Conservation (phyloP, 1,140 invertebrate genomes). For the Scaptomyza montana region DNA sequence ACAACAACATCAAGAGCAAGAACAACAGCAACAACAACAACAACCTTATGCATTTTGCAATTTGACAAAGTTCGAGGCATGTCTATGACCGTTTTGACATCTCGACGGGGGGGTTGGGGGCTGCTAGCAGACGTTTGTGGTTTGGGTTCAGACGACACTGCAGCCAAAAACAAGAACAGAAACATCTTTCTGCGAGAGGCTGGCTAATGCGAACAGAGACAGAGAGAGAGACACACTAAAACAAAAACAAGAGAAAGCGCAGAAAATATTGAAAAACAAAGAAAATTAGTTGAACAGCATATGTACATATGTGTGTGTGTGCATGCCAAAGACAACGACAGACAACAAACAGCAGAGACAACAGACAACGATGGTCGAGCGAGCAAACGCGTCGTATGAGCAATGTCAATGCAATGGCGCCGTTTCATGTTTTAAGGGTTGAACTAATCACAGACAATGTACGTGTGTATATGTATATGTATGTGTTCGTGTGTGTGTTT, state of each 20-base stretch:
- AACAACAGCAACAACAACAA: conserved; percentile 3
- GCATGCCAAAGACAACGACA: conserved; percentile 56
- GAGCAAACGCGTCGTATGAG: conserved; percentile 70
- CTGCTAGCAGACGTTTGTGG: conserved; percentile 17
- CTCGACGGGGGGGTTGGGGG: background rate
- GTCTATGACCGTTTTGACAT: conserved; percentile 64
- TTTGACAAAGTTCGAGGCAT: conserved; percentile 59
- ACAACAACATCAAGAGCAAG: background rate
- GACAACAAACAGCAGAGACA: conserved; percentile 33
- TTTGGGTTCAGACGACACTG: conserved; percentile 33
- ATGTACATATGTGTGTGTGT: conserved; percentile 27
- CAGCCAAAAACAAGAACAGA: conserved; percentile 15
- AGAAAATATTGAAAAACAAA: conserved; percentile 78
- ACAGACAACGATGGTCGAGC: conserved; percentile 12
- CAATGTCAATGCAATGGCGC: conserved; percentile 57
- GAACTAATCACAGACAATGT: conserved; percentile 77
- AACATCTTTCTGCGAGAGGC: conserved; percentile 20
- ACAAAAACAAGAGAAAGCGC: conserved; percentile 32
- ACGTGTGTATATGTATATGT: background rate
- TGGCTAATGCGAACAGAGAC: background rate
- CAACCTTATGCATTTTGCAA: conserved; percentile 41
- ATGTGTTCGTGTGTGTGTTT: conserved; percentile 17
- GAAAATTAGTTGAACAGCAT: conserved; percentile 67
- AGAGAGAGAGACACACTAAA: conserved; percentile 10
- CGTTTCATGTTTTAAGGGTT: conserved; percentile 69